A percentile compares a stretch with the other conserved stretches of the same genome.
These are phyloP conservation scores for Muscina levida DNA, from an alignment of 2,888 invertebrate species.

Conservation along the genomic window DNA sequence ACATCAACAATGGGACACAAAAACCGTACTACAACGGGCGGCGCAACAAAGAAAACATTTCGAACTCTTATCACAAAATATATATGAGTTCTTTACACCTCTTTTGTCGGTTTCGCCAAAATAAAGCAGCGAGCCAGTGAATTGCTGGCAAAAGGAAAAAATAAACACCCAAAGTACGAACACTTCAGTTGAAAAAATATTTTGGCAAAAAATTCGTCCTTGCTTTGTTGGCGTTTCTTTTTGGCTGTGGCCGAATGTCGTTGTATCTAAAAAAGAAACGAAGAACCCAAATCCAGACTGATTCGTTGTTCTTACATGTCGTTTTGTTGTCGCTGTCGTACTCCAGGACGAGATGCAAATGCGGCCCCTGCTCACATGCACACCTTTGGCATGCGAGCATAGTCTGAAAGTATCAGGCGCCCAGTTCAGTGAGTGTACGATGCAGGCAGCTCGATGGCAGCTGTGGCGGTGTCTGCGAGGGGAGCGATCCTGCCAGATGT, in stretches of 20 bases:
- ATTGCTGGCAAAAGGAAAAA: constrained; percentile 5
- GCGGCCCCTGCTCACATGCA: background rate
- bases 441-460: too few species aligned
- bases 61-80: constrained; percentile 55
- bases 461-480: too few species aligned
- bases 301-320: constrained; percentile 66
- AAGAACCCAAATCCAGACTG: constrained; percentile 68
- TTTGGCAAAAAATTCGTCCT: constrained; percentile 78
- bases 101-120: constrained; percentile 29
- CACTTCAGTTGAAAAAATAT: constrained; percentile 71
- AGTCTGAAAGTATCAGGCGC: constrained; percentile 57
- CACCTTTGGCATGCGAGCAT: constrained; percentile 3
- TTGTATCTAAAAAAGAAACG: constrained; percentile 74
- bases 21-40: background rate
- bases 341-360: constrained; percentile 11
- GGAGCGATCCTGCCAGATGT: constrained; percentile 32
- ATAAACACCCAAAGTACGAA: constrained; percentile 47
- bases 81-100: constrained; percentile 59
- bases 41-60: constrained; percentile 52
- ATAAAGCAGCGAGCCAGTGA: constrained; percentile 11
- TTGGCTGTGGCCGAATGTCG: constrained; percentile 69
- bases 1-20: background rate
- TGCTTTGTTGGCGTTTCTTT: constrained; percentile 79
- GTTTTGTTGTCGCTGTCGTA: constrained; percentile 56
- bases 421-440: constrained; percentile 45